phyloP scores from a whole-genome alignment of 1,140 invertebrate genomes.

The Pachyrhynchus sulphureomaculatus region DNA sequence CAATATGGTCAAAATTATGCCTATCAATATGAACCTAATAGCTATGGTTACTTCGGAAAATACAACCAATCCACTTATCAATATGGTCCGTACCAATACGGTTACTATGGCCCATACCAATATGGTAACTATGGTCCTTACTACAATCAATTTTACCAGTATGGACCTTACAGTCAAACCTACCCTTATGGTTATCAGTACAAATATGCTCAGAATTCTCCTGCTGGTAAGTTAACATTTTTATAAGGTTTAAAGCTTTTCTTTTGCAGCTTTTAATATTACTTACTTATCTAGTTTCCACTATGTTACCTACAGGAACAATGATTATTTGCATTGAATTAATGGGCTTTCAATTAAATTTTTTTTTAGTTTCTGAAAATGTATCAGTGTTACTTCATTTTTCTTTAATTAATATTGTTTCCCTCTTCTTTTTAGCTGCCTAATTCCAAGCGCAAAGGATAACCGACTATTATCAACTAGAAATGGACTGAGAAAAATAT shows the following conservation, averaged over 20 bases:
- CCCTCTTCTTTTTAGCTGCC: too few species aligned
- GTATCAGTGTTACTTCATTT: too few species aligned
- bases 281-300: not conserved
- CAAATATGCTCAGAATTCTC: not conserved
- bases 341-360: too few species aligned
- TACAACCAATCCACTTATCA: not conserved
- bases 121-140: not conserved
- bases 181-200: not conserved
- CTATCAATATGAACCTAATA: not conserved
- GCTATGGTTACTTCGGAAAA: not conserved
- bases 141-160: not conserved
- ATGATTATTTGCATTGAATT: too few species aligned
- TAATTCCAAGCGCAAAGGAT: too few species aligned
- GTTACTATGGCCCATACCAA: not conserved
- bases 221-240: conserved; percentile 1
- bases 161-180: not conserved
- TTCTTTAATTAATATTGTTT: too few species aligned
- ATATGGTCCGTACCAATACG: not conserved
- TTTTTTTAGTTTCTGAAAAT: too few species aligned
- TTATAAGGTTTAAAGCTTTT: not conserved
- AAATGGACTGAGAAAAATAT: too few species aligned
- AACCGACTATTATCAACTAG: too few species aligned
- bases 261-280: not conserved
- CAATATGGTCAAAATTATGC: not conserved
- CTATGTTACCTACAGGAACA: not conserved